Base-by-base conservation (phyloP, 2,888 invertebrate species). In the Opisthograptis luteolata region DNA sequence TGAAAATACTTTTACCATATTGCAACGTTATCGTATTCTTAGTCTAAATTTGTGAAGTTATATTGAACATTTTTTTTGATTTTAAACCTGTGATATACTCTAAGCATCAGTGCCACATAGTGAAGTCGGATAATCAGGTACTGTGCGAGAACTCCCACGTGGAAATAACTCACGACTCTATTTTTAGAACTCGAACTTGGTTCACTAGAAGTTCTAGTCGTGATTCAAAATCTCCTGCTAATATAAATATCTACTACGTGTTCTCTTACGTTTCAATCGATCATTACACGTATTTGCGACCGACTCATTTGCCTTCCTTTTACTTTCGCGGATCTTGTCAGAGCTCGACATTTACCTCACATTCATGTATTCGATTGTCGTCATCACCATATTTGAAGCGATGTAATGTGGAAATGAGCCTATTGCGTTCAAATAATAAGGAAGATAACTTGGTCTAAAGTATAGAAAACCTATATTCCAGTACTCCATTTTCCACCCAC, bases 91-190 rank as follows among this genome's bases (percentile, higher is more conserved):
- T 87, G 84, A 84, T 84, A 86, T 81, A 79, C 74, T 78, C 75
- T 77, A 77, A 70, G 65, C 72, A 74, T 72, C 75, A 76, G 84
- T 82, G 83, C 84, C 76, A 80, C 79, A 76, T 73, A 67, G 61
- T 64, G 70, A 54, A 81, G 74, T 77, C 74, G 72, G 76, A 75
- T 79, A 73, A 70, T 80, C 81, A 86, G 86, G 84, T 88, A 84
- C 73, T 66, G 76, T 81, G 74, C 75, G 73, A 84, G 75, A 84
- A 87, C 87, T 87, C 89, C 88, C 88, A 88, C 89, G 88, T 89
- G 89, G 87, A 87, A 87, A 87, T 88, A 87, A 79, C 84, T 86
- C 84, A 79, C 84, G 79, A 75, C 84, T 84, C 88, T 89, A 89
- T 87, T 87, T 83, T 81, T 88, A 89, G 88, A 85, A 69, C 69